Evolutionary conservation across 30 jellyfish, hydroid and myxozoan genomes (phyloP), one percentile per base, ranked within the genome.

Genomic region (Rhopilema esculentum): DNA sequence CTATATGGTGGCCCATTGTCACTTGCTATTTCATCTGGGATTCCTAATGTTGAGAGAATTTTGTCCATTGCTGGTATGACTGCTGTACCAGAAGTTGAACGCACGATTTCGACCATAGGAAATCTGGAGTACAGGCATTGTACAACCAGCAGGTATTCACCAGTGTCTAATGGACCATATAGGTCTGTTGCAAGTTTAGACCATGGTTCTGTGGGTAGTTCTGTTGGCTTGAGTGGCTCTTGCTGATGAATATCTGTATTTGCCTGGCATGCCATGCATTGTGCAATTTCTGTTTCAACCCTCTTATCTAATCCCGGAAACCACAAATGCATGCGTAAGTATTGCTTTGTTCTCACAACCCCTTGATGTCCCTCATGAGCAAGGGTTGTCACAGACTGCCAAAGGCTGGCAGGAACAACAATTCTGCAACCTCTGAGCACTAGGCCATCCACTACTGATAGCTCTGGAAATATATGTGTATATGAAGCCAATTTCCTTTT

Each of bases 331-430:
- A 27, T 25, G 65, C 94, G 87, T 23, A 90, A 31, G 33, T 90
- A 62, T 29, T 90, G 52, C 75, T 81, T 82, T 22, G 77, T 23
- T 27, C 84, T 49, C 16, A 33, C 31, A 69, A 7, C 80, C 0
- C 95, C 97, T 0, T 88, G 95, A 69, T 80, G 89, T n/a, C 95
- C 89, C 69, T 91, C 91, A 48, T 83, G 97, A 27, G 83, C 83
- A 27, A 72, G 67, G 66, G 66, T 72, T 30, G 67, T 33, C 18
- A 28, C 83, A 21, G 49, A 17, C 25, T 33, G 26, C 67, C 83
- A 33, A 72, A 72, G 66, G 27, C 83, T 16, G 27, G 83, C 67
- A 26, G 83, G 83, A 32, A 72, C 83, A 29, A 72, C 83, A 72
- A 32, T 32, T 27, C 66, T 72, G 66, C 31, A 30, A 28, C 83